Evolutionary conservation across 1,140 invertebrate genomes (phyloP).

Genomic region (Wiebesia pumilae): DNA sequence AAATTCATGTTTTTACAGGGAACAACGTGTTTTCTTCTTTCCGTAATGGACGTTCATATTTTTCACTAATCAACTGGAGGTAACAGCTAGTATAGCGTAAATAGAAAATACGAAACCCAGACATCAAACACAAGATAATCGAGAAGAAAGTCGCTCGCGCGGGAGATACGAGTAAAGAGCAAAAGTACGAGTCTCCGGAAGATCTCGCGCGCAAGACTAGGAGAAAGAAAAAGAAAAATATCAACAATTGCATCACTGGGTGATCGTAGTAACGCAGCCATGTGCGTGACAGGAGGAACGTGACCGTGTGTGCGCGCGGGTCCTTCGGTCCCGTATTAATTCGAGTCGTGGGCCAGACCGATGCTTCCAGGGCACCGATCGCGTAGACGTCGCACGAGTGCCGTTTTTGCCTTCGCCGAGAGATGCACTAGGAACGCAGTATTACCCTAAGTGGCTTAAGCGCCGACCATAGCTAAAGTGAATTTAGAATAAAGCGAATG

Average conservation of each 20-base stretch:
- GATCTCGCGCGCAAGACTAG: background rate
- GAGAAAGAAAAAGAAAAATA: background rate
- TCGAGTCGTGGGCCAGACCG: slow-evolving; percentile 23
- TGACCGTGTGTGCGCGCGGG: slow-evolving; percentile 20
- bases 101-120: no score
- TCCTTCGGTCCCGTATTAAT: slow-evolving; percentile 59
- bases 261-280: slow-evolving; percentile 20
- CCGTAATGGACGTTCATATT: no score
- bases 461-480: background rate
- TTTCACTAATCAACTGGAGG: no score
- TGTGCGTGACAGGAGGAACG: slow-evolving; percentile 40
- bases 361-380: background rate
- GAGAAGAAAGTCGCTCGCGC: no score
- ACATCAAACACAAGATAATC: no score
- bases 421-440: background rate
- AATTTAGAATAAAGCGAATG: background rate
- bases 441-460: background rate
- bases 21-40: no score
- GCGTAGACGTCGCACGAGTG: background rate
- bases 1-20: no score
- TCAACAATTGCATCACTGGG: background rate
- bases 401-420: background rate
- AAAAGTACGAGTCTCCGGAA: background rate
- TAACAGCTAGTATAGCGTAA: no score
- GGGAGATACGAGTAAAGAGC: no score